Base-by-base conservation (phyloP, 2,888 invertebrate genomes). In the Amblyjoppa proteus region DNA sequence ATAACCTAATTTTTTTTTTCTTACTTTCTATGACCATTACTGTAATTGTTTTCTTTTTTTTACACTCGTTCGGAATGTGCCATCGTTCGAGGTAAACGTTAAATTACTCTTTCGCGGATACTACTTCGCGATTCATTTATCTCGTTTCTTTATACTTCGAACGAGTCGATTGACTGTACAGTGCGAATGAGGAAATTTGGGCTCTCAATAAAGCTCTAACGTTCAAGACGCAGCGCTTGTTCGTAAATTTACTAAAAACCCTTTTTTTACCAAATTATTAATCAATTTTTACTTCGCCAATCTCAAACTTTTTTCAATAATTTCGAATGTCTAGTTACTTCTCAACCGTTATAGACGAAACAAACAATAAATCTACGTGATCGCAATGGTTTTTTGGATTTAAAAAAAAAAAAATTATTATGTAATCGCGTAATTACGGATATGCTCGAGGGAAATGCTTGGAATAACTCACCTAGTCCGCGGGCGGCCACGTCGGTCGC, bases 401-500 rank as follows among this genome's bases (percentile, higher is more conserved):
- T 20, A 20, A 20, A 20, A 13, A 74, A 41, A 41, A 79, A 66
- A 85, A 86, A 77, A 75, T 64, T 6, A 58, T 71, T 53, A 31
- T 61, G 41, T 68, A 56, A 49, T 20, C 41, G 16, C 83, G 53
- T 68, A 56, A 74, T 76, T 66, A 77, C 81, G 80, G 20, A 49
- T 69, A 71, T 38, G 7, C 7, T 38, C 28, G 66, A 41, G 45
- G n/a, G 31, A 61, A 61, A 74, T 25, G 76, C 16, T 83, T 70
- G 41, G 76, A 69, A 73, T 88, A 84, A 91, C 93, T 93, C 92
- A 98, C 98, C 98, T 95, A 98, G 95, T 91, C 98, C 98, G 93
- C 98, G 95, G 74, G 98, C 98, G 83, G 99, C 99, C 88, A 99
- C 99, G 94, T 99, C 99, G 61, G 99, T 99, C 88, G 99, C 99